Conservation (phyloP, 2,113 vertebrate species). For the Coregonus clupeaformis region DNA sequence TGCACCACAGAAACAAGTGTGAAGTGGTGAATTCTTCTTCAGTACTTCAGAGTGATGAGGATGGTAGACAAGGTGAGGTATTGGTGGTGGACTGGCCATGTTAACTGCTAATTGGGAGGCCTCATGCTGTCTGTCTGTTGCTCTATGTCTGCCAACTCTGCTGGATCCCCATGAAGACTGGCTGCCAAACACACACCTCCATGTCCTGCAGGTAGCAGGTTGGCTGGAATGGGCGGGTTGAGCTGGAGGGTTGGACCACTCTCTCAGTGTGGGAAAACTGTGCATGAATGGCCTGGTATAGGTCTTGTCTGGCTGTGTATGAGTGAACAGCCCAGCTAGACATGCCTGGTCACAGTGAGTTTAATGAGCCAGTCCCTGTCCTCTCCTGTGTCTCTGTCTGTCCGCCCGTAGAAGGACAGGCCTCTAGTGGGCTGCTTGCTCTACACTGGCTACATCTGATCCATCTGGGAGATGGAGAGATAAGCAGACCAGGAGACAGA, state of each 20-base stretch:
- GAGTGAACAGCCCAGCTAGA: not conserved
- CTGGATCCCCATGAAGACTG: not conserved
- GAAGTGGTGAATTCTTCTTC: not conserved
- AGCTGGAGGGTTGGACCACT: not conserved
- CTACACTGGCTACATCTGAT: not conserved
- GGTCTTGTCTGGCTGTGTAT: not conserved
- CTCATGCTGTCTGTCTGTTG: not conserved
- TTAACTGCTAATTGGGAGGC: not conserved
- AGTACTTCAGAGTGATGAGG: not conserved
- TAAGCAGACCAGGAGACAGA: not conserved
- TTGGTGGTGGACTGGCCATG: not conserved
- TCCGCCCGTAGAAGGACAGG: not conserved
- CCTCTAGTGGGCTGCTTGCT: not conserved
- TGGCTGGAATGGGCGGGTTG: not conserved
- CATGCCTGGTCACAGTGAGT: constrained; percentile 18
- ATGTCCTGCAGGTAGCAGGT: not conserved
- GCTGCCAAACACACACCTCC: constrained; percentile 2
- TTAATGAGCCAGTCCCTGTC: constrained; percentile 2
- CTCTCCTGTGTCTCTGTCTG: not conserved
- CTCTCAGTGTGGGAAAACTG: not conserved
- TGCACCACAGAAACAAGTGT: not conserved
- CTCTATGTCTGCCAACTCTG: not conserved
- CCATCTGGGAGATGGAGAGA: not conserved
- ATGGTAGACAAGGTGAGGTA: not conserved
- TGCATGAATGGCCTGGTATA: not conserved